Evolutionary conservation across 2,888 invertebrate species (phyloP).

Genomic region (Chirona hameri): DNA sequence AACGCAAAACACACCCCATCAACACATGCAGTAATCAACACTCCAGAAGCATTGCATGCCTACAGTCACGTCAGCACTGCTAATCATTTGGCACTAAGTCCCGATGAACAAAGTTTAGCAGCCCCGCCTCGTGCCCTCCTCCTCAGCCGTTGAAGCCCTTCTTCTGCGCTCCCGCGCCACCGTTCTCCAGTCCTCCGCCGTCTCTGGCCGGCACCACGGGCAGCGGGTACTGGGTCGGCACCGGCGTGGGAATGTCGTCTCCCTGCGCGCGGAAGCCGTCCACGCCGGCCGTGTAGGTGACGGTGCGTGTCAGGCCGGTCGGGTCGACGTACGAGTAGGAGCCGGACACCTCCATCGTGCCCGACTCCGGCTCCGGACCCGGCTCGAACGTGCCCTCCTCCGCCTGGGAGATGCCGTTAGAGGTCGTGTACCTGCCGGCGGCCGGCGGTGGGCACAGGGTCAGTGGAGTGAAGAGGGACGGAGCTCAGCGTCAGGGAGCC

Average conservation of each 20-base stretch:
- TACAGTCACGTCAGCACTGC: no score
- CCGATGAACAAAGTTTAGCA: no score
- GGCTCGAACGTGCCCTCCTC: not conserved
- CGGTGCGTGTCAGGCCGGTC: not conserved
- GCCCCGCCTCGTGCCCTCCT: no score
- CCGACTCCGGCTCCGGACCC: not conserved
- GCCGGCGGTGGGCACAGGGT: no score
- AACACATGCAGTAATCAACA: no score
- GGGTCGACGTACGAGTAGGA: slow-evolving; percentile 30
- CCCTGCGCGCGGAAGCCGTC: slow-evolving; percentile 13
- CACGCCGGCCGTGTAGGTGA: slow-evolving; percentile 26
- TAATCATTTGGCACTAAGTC: no score
- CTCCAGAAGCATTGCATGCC: no score
- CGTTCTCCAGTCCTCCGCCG: not conserved
- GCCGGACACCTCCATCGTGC: not conserved
- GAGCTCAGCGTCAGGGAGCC: no score
- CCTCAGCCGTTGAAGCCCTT: no score
- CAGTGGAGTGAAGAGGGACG: no score
- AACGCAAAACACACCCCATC: no score
- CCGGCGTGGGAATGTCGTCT: not conserved
- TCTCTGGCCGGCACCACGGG: not conserved
- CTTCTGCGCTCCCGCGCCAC: not conserved
- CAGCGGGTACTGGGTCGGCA: slow-evolving; percentile 2
- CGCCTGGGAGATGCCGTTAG: slow-evolving; percentile 8
- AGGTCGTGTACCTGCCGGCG: not conserved